A percentile compares a stretch with the other conserved stretches of the same genome.
phyloP scores from a whole-genome alignment of 1,140 invertebrate genomes.

The Pseudomyrmex sp. region DNA sequence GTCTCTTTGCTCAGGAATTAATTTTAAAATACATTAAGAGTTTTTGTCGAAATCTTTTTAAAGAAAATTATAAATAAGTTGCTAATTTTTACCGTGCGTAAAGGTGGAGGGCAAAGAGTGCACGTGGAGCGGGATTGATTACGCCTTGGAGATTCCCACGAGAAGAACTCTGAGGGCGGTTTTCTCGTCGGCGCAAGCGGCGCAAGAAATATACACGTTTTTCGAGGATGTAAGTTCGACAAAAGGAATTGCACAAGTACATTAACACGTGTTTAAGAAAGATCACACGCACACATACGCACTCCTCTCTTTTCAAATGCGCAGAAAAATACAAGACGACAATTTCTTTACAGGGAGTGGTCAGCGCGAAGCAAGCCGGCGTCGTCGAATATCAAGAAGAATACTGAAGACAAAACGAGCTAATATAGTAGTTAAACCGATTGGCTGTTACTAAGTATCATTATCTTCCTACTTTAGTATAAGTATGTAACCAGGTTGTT shows the following conservation, averaged over 20 bases:
- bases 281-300: too few relatives aligned
- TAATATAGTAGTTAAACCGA: conserved; percentile 14
- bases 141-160: conserved; percentile 80
- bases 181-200: conserved; percentile 81
- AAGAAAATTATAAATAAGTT: too few relatives aligned
- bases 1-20: neutral
- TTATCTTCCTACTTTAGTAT: conserved; percentile 43
- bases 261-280: neutral
- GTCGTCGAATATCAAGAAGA: conserved; percentile 68
- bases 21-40: too few relatives aligned
- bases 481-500: conserved; percentile 33
- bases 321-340: neutral
- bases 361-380: conserved; percentile 71
- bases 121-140: conserved; percentile 85
- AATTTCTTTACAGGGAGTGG: conserved; percentile 70
- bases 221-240: conserved; percentile 80
- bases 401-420: conserved; percentile 38
- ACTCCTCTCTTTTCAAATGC: too few relatives aligned
- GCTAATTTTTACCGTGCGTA: neutral
- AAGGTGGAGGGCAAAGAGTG: conserved; percentile 82
- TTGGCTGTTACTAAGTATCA: conserved; percentile 37
- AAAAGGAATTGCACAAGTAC: neutral
- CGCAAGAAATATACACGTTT: conserved; percentile 83
- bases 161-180: conserved; percentile 82
- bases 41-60: too few relatives aligned